phyloP scores from a whole-genome alignment of 2,888 invertebrate species.

The Arctia plantaginis region DNA sequence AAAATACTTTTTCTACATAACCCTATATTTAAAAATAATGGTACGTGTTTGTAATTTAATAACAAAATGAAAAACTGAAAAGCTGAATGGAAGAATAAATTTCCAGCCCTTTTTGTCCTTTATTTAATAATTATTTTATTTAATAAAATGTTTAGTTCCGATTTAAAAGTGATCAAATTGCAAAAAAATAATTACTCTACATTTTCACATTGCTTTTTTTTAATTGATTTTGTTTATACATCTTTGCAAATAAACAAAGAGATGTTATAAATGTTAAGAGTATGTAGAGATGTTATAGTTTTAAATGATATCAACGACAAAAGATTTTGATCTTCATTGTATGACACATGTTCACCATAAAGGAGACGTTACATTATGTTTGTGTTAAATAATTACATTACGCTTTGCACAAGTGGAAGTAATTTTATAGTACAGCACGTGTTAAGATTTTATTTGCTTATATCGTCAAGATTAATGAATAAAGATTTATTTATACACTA shows the following conservation, averaged over 20 bases:
- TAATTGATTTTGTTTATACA: neutral
- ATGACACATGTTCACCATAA: constrained; percentile 18
- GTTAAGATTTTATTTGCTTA: constrained; percentile 12
- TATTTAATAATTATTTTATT: too few relatives aligned
- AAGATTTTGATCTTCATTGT: constrained; percentile 24
- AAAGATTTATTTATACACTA: constrained; percentile 4
- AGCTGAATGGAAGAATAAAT: neutral
- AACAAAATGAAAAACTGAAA: neutral
- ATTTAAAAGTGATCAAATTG: too few relatives aligned
- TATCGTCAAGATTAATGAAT: constrained; percentile 9
- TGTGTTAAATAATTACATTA: constrained; percentile 19
- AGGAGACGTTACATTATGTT: constrained; percentile 6
- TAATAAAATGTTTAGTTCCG: too few relatives aligned
- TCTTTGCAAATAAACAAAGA: neutral
- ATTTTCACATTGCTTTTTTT: neutral
- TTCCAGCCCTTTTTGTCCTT: neutral
- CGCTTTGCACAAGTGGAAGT: constrained; percentile 11
- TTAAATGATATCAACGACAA: constrained; percentile 22
- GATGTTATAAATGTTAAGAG: too few relatives aligned
- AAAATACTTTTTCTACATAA: neutral
- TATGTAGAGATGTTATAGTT: constrained; percentile 30
- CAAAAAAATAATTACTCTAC: too few relatives aligned
- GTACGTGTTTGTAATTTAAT: too few relatives aligned
- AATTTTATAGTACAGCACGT: constrained; percentile 15
- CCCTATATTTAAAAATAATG: too few relatives aligned